Conservation (phyloP, 2,888 invertebrate genomes). For the Gasteruption jaculator region DNA sequence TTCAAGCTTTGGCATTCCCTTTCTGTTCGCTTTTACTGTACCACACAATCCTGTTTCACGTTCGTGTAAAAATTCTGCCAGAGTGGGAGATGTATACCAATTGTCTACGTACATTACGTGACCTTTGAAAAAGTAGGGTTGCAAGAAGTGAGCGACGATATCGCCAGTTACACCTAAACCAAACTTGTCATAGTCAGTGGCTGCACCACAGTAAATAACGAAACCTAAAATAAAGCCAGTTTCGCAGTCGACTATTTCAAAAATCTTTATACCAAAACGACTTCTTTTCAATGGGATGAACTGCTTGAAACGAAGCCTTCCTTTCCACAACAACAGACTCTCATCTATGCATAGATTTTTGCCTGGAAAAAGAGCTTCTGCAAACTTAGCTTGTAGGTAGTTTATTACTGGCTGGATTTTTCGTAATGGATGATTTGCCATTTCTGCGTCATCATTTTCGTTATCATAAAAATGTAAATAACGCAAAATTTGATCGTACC, state of each 20-base stretch:
- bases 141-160: constrained; percentile 19
- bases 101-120: too few relatives aligned
- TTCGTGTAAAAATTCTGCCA: constrained; percentile 21
- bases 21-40: constrained; percentile 17
- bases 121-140: constrained; percentile 20
- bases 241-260: constrained; percentile 19
- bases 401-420: too few relatives aligned
- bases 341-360: constrained; percentile 17
- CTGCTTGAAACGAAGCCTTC: constrained; percentile 5
- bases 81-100: too few relatives aligned
- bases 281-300: too few relatives aligned
- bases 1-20: too few relatives aligned
- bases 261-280: too few relatives aligned
- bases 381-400: constrained; percentile 3
- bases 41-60: constrained; percentile 18
- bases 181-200: constrained; percentile 12
- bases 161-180: constrained; percentile 18
- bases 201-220: too few relatives aligned
- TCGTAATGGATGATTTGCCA: too few relatives aligned
- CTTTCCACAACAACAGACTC: constrained; percentile 10
- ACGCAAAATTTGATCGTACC: too few relatives aligned
- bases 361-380: constrained; percentile 8
- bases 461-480: too few relatives aligned
- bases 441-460: too few relatives aligned
- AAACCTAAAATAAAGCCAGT: constrained; percentile 19